Base-by-base conservation (phyloP, 2,113 vertebrate species). In the Numenius arquata region DNA sequence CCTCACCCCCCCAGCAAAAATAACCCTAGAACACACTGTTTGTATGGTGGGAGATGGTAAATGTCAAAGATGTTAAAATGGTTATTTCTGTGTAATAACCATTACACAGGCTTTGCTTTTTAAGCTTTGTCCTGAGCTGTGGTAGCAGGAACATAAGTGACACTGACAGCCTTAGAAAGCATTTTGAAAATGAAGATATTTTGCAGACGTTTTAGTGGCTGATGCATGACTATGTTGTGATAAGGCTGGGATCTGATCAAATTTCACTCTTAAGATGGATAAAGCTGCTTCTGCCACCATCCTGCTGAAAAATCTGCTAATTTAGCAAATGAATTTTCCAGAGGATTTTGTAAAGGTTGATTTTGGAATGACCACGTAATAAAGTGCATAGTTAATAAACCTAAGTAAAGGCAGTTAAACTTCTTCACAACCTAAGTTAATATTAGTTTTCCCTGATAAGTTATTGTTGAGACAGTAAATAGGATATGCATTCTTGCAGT, bases 1-100 rank as follows among this genome's bases (percentile, higher is more conserved):
- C 3, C 6, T 5, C 13, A 4, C 7, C 26, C 50, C 50, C 11
- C 22, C 36, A 25, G 52, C 9, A 40, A 38, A 82, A 63, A 1
- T 20, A 40, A 2, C 34, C 8, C 10, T 11, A 1, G 3, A 1
- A 15, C 22, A 45, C 21, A 16, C 18, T 34, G 30, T 47, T 23
- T 5, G 29, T n/a, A 12, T n/a, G 7, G 47, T 47, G 27, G 52
- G 38, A 80, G 34, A 17, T 26, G 32, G 47, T 38, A 50, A 76
- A 30, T 75, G n/a, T 32, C 4, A 72, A 40, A 78, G 62, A 36
- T 19, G 8, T 82, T 78, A 6, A 79, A 79, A 20, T 50, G 2
- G 5, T 63, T 89, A 9, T 71, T 89, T 92, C 38, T 95, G 6
- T 47, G 2, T 45, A 47, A n/a, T n/a, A n/a, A n/a, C n/a, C n/a